These are phyloP conservation scores for Corticium candelabrum DNA, from an alignment of 37 sponge, comb jelly and placozoan genomes.

Conservation along the genomic window DNA sequence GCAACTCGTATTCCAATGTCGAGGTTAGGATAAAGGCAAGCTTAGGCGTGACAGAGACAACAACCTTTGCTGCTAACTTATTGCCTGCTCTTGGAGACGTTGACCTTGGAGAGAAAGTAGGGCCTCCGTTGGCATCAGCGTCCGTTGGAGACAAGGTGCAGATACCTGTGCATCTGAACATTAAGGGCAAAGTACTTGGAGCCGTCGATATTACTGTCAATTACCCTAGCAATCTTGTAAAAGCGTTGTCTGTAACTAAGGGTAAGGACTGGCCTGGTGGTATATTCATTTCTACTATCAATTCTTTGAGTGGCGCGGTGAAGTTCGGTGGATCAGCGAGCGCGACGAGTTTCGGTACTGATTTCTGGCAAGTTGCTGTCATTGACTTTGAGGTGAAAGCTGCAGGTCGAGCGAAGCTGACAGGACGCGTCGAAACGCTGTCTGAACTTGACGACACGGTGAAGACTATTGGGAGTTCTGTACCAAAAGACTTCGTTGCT, in stretches of 20 bases:
- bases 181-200: slow-evolving; percentile 2
- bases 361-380: not conserved
- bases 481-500: not conserved
- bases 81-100: not conserved
- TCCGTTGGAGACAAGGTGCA: not conserved
- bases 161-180: slow-evolving; percentile 1
- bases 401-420: not conserved
- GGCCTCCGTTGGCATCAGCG: not conserved
- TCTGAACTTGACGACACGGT: not conserved
- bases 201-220: not conserved
- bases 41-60: too few species aligned
- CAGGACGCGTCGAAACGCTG: not conserved
- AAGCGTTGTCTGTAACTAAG: not conserved
- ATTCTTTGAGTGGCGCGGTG: not conserved
- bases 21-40: too few species aligned
- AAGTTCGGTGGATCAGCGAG: not conserved
- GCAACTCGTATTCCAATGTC: too few species aligned
- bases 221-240: not conserved
- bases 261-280: slow-evolving; percentile 8
- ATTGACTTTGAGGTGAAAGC: not conserved
- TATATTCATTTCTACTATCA: not conserved
- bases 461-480: not conserved
- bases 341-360: not conserved
- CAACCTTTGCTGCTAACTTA: not conserved
- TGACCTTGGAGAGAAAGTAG: slow-evolving; percentile 1